Evolutionary conservation across 2,888 invertebrate species (phyloP).

Genomic region (Ecliptopera silaceata): DNA sequence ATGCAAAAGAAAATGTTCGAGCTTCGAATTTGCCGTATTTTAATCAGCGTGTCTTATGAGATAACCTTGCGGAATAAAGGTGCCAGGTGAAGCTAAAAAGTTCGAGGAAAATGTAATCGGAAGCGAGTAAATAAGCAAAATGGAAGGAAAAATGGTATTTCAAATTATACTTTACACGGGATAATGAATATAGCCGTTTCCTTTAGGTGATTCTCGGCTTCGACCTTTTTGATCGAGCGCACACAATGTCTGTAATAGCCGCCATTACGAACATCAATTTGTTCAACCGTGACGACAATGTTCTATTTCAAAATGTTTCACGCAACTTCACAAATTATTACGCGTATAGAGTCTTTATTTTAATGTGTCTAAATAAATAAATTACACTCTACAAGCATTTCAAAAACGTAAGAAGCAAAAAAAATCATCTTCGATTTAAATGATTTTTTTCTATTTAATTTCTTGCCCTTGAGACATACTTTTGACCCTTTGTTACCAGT

Average conservation of each 20-base stretch:
- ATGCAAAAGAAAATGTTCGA: conserved; percentile 45
- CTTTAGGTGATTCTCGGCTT: conserved; percentile 56
- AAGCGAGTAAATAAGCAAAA: conserved; percentile 52
- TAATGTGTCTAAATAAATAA: no score
- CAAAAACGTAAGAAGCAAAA: no score
- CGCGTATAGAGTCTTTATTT: no score
- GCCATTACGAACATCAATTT: conserved; percentile 74
- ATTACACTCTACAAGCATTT: no score
- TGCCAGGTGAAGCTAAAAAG: conserved; percentile 40
- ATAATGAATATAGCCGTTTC: conserved; percentile 64
- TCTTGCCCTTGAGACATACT: no score
- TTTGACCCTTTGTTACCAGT: no score
- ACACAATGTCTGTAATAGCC: conserved; percentile 72
- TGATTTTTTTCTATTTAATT: no score
- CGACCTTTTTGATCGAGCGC: conserved; percentile 71
- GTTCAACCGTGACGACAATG: conserved; percentile 63
- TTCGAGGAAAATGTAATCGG: conserved; percentile 42
- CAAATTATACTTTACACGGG: conserved; percentile 52
- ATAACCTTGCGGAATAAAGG: conserved; percentile 29
- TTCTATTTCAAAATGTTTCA: conserved; percentile 49
- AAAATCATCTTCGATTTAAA: no score
- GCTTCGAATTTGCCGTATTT: conserved; percentile 50
- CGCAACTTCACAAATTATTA: background rate
- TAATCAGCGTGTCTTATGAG: conserved; percentile 49
- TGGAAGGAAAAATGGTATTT: conserved; percentile 49